phyloP scores from a whole-genome alignment of 2,797 vertebrate species.

The Cheirogaleus major region DNA sequence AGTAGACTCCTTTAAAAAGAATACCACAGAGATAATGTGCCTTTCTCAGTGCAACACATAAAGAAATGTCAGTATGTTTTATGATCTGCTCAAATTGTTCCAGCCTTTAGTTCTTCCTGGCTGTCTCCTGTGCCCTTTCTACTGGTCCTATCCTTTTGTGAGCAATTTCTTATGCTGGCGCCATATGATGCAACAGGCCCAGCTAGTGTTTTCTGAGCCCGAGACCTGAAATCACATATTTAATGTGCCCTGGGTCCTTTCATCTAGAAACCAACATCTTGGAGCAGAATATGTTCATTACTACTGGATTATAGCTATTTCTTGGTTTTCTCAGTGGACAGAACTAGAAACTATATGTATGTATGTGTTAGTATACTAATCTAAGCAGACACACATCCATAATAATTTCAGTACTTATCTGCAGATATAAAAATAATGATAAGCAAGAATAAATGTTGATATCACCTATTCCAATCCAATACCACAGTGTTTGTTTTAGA shows the following conservation, averaged over 20 bases:
- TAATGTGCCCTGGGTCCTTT: background rate
- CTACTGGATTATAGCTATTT: background rate
- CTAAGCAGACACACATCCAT: background rate
- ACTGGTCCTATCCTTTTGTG: background rate
- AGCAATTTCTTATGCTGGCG: background rate
- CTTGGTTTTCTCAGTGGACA: background rate
- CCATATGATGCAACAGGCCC: background rate
- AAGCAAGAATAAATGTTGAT: background rate
- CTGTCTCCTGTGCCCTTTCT: background rate
- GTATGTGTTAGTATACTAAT: background rate
- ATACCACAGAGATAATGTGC: background rate
- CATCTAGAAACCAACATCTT: background rate
- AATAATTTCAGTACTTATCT: background rate
- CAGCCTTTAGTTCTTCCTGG: background rate
- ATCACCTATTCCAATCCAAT: background rate
- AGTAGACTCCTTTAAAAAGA: background rate
- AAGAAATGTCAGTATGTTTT: background rate
- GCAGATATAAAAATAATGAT: background rate
- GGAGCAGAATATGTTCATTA: background rate
- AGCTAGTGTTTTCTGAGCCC: background rate
- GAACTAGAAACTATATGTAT: background rate
- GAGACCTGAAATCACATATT: background rate
- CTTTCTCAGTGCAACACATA: background rate
- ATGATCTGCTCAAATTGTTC: background rate
- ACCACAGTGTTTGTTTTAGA: background rate